Conservation (phyloP, 1,140 invertebrate species). For the Drosophila oshimai region DNA sequence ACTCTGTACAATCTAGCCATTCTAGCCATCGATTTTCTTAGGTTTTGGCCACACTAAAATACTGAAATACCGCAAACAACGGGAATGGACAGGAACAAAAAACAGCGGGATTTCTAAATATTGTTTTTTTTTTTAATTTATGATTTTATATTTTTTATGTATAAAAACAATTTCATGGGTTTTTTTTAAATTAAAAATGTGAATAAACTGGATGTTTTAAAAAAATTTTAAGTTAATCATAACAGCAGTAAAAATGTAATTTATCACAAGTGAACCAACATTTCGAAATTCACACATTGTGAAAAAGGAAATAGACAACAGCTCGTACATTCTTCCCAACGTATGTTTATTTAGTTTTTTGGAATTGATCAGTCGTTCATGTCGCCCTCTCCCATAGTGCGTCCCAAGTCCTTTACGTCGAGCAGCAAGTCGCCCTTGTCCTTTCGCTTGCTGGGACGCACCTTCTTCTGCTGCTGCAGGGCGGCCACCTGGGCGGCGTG, state of each 20-base stretch:
- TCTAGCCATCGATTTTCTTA: background rate
- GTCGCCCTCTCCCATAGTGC: background rate
- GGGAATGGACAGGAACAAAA: background rate
- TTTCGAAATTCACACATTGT: too few species aligned
- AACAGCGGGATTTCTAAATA: background rate
- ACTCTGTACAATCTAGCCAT: background rate
- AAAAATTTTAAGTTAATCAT: too few species aligned
- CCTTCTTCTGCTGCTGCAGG: conserved; percentile 39
- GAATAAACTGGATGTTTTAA: too few species aligned
- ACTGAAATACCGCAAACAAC: background rate
- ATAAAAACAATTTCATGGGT: too few species aligned
- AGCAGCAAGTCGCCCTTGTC: conserved; percentile 21
- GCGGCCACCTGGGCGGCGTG: conserved; percentile 54
- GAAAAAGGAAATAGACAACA: background rate
- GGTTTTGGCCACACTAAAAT: background rate
- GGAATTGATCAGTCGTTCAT: conserved; percentile 24
- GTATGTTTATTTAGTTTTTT: conserved; percentile 9
- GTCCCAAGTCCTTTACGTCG: conserved; percentile 3
- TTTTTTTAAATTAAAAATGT: too few species aligned
- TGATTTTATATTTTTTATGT: too few species aligned
- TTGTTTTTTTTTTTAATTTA: too few species aligned
- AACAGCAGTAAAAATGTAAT: too few species aligned
- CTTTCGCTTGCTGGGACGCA: conserved; percentile 39
- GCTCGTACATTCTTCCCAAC: background rate
- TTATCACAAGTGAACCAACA: too few species aligned